phyloP scores from a whole-genome alignment of 2,113 vertebrate genomes.

The Apeltes quadracus region DNA sequence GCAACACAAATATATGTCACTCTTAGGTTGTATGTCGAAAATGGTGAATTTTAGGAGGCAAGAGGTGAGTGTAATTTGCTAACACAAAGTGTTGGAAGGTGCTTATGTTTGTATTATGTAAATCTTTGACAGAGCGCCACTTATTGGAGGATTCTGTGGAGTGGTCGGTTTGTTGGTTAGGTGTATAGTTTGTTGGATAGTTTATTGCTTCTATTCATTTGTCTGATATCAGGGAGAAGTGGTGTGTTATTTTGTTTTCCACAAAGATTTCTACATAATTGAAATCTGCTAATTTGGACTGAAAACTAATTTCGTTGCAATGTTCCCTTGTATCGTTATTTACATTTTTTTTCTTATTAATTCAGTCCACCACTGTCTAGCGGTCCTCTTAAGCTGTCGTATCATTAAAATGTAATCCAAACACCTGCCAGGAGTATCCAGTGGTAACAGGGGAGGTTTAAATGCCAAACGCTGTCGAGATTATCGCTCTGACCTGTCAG shows the following conservation, averaged over 20 bases:
- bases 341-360: not conserved
- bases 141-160: not conserved
- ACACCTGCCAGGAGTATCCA: not conserved
- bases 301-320: not conserved
- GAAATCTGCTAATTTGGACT: not conserved
- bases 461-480: constrained; percentile 27
- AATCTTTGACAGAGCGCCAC: not conserved
- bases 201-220: not conserved
- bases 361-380: not conserved
- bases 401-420: not conserved
- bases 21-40: not conserved
- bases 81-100: not conserved
- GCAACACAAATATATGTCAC: not conserved
- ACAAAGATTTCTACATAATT: not conserved
- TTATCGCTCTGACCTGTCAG: constrained; percentile 48
- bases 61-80: not conserved
- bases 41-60: not conserved
- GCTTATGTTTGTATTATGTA: not conserved
- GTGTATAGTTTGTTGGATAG: not conserved
- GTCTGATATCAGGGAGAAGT: not conserved
- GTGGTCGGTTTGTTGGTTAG: not conserved
- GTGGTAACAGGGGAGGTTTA: not conserved
- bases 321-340: not conserved
- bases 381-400: not conserved
- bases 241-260: not conserved